Evolutionary conservation across 2,888 invertebrate genomes (phyloP), one percentile per base, ranked within the genome.

Genomic region (Cataglyphis altisquamis): DNA sequence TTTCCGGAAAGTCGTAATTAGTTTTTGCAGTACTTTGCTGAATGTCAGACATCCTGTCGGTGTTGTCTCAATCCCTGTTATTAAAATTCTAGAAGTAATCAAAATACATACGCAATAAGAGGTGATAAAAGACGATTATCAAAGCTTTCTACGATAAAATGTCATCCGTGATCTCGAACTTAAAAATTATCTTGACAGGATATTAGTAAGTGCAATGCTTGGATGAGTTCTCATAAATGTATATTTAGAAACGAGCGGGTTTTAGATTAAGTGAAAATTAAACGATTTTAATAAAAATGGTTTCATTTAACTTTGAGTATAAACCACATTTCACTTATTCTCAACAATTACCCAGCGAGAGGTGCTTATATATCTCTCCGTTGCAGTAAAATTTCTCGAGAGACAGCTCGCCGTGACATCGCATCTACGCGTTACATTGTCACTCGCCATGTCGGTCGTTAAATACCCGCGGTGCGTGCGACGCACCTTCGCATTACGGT

Each of bases 401-500:
- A 72, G 9, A n/a, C 25, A 3, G 41, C 25, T 25, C 57, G 18
- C 29, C 60, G 32, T 39, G 39, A 32, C 21, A 15, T 68, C 15
- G 39, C 36, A 55, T 60, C 45, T 70, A 45, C 45, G 25, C 18
- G 3, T 60, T 60, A 32, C 52, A 57, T 70, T 68, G 55, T 78
- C 57, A 32, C 25, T 39, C 15, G 39, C 0, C 29, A 39, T 29
- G 70, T 57, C 32, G 32, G n/a, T 3, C 45, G 45, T 78, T 78
- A 72, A 72, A 78, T 78, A 60, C 15, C 12, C 12, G 39, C 25
- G 52, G 8, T 41, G 57, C 41, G 57, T 45, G 62, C 72, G 77
- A 57, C 64, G 64, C 70, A 64, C 82, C 64, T 48, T 32, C 72
- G 57, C 48, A 74, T 86, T 84, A 85, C 82, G 82, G 85, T 89